Percentiles rank a stretch among this genome's conserved stretches.
These are phyloP conservation scores for Petrocephalus microphthalmus DNA, from an alignment of 2,113 vertebrate species.

Conservation along the genomic window DNA sequence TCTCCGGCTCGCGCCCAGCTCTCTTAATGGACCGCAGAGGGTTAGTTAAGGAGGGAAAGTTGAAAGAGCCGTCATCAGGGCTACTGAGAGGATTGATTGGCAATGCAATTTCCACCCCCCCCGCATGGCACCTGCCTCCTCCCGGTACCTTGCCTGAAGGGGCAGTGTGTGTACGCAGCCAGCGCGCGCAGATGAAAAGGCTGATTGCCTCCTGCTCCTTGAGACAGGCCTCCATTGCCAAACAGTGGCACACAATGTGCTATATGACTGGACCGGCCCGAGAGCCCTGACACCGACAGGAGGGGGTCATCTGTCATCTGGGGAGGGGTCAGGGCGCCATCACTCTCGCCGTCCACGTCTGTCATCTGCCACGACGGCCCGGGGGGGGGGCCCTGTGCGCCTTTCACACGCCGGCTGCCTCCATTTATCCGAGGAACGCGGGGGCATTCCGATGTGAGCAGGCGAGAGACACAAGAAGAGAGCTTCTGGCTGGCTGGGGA, in stretches of 20 bases:
- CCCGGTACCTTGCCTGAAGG: conserved; percentile 27
- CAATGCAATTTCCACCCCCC: conserved; percentile 62
- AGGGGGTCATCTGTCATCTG: conserved; percentile 42
- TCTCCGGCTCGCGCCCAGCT: conserved; percentile 44
- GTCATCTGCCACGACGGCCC: conserved; percentile 32
- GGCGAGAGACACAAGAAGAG: neutral
- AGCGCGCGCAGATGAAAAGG: conserved; percentile 38
- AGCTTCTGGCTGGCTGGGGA: too few relatives aligned
- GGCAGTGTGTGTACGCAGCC: conserved; percentile 35
- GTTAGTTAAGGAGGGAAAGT: conserved; percentile 60
- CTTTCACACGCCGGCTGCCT: conserved; percentile 27
- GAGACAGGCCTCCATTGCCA: conserved; percentile 39
- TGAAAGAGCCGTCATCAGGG: conserved; percentile 60
- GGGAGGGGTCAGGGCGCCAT: conserved; percentile 42
- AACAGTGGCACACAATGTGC: conserved; percentile 40
- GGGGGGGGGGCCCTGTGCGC: conserved; percentile 3
- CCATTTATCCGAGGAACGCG: too few relatives aligned
- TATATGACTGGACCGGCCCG: conserved; percentile 32
- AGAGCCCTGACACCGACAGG: conserved; percentile 35
- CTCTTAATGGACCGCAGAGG: conserved; percentile 59
- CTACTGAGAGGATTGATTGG: conserved; percentile 64
- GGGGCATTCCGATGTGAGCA: too few relatives aligned
- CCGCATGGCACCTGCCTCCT: conserved; percentile 10
- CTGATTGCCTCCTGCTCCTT: conserved; percentile 41
- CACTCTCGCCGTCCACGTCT: conserved; percentile 35